These are phyloP conservation scores for Leuctra nigra DNA, from an alignment of 2,888 invertebrate genomes.

Conservation along the genomic window DNA sequence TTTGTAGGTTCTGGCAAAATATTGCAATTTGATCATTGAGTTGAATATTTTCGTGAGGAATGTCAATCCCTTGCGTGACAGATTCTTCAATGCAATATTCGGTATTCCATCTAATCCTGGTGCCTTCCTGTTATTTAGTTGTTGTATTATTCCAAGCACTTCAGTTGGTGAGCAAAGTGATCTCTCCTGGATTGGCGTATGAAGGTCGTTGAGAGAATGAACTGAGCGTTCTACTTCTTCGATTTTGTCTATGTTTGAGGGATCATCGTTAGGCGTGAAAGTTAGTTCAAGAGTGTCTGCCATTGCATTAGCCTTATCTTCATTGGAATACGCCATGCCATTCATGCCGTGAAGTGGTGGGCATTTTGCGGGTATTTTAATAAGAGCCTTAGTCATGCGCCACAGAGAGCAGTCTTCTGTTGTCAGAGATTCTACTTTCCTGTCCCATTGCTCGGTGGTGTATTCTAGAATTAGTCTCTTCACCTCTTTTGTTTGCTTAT, in stretches of 20 bases:
- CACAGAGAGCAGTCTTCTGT: background rate
- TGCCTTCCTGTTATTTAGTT: background rate
- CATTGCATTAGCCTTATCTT: background rate
- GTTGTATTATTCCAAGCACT: background rate
- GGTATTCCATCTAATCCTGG: background rate
- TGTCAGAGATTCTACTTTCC: background rate
- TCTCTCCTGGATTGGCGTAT: too few species aligned
- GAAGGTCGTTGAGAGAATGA: too few species aligned
- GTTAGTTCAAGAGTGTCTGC: background rate
- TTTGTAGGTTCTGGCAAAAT: constrained; percentile 28
- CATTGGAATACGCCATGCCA: background rate
- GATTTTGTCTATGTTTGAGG: background rate
- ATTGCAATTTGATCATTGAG: background rate
- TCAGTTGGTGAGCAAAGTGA: too few species aligned
- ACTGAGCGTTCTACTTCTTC: background rate
- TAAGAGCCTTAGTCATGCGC: background rate
- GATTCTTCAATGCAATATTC: background rate
- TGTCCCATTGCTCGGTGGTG: background rate
- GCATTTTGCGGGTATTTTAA: background rate
- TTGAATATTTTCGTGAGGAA: background rate
- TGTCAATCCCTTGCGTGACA: background rate
- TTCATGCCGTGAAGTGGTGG: background rate
- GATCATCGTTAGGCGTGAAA: background rate
- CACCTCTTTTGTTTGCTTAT: background rate
- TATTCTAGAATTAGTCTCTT: background rate